Evolutionary conservation across 2,888 invertebrate species (phyloP), one percentile per base, ranked within the genome.

Genomic region (Agonopterix heracliana): DNA sequence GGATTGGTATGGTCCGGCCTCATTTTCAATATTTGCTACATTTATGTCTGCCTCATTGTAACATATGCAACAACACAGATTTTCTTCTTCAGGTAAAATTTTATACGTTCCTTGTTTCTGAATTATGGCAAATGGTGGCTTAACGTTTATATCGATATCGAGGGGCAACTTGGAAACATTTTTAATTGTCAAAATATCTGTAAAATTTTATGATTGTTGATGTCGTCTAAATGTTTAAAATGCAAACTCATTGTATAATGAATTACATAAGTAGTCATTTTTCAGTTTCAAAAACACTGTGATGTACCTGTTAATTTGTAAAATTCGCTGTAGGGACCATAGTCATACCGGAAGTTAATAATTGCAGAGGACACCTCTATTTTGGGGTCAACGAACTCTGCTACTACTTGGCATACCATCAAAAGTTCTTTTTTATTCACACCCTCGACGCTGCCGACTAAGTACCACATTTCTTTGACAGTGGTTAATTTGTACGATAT

Each of bases 321-420:
- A 51, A 66, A 76, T 65, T 84, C 81, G 47, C 75, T 83, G 35
- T 84, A 81, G 0, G 82, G 81, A 1, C 85, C 84, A 52, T 81
- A 76, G 61, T 91, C 89, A 59, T 89, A 78, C 52, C 79, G 83
- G 61, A 92, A 90, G 5, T 79, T 70, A 44, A 92, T 57, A 44
- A 81, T 63, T 4, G 66, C 61, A 42, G 90, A 83, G 9, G 89
- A 89, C 34, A 92, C 68, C 53, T 83, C 74, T 44, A 92, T 78
- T 61, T 81, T 81, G 0, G 92, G 92, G 57, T 91, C 90, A 0
- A 90, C 87, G 63, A 93, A 91, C 51, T 85, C 90, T 0, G 90
- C 91, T 38, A 68, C 70, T 45, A 92, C 71, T 52, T 73, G 74
- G 55, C 90, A 90, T 45, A 81, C 80, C 26, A 90, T 68, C 40